Evolutionary conservation across 2,113 vertebrate genomes (phyloP).

Genomic region (Tenrec ecaudatus): DNA sequence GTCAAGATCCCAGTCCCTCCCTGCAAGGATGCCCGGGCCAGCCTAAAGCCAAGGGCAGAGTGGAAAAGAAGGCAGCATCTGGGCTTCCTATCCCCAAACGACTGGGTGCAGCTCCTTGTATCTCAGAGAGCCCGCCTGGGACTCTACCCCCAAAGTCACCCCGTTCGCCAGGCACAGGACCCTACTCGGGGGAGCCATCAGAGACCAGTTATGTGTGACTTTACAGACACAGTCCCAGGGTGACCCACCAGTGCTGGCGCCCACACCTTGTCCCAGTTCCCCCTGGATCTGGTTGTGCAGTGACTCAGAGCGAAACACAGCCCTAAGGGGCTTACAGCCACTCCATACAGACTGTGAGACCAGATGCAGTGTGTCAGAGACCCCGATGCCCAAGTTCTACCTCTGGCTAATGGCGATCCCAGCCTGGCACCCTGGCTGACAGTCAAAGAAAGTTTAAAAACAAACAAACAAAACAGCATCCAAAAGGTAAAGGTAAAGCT

Average conservation of each 20-base stretch:
- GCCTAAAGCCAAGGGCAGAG: constrained; percentile 20
- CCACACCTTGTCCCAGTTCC: neutral
- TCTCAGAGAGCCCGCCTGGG: neutral
- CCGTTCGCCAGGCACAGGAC: neutral
- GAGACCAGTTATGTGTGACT: neutral
- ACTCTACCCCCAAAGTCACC: constrained; percentile 42
- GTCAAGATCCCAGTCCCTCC: constrained; percentile 10
- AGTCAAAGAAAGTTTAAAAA: neutral
- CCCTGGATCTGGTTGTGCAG: neutral
- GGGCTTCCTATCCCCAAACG: neutral
- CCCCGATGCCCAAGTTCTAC: neutral
- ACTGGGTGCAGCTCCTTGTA: neutral
- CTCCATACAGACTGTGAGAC: neutral
- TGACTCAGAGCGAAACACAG: neutral
- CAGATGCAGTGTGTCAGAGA: neutral
- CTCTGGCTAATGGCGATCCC: neutral
- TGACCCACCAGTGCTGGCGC: neutral
- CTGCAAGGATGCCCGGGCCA: neutral
- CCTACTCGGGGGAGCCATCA: neutral
- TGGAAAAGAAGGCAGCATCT: neutral
- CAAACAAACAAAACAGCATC: neutral
- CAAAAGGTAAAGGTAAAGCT: neutral
- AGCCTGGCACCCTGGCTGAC: neutral
- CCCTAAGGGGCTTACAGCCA: neutral
- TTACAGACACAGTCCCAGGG: neutral